A percentile compares a stretch with the other conserved stretches of the same genome.
Conservation (phyloP, 2,888 invertebrate species). For the Flabesymbios commensalis region DNA sequence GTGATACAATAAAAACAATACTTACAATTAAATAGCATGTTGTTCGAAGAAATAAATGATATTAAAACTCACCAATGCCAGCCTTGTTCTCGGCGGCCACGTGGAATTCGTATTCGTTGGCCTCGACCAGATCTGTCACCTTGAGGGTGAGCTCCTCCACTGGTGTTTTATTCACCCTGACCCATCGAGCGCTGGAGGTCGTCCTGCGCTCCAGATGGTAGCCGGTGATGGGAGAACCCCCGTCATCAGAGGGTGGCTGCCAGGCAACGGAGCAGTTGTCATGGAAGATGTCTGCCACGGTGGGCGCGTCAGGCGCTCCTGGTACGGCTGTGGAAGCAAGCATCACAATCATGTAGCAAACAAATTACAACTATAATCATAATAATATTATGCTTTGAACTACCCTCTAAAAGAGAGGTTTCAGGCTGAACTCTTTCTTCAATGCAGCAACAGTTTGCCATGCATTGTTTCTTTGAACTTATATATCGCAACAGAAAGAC, state of each 20-base stretch:
- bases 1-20: too few species aligned
- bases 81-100: conserved; percentile 67
- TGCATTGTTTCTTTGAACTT: too few species aligned
- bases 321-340: conserved; percentile 34
- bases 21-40: background rate
- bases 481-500: too few species aligned
- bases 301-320: conserved; percentile 36
- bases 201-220: conserved; percentile 40
- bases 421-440: too few species aligned
- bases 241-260: conserved; percentile 57
- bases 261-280: conserved; percentile 48
- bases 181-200: conserved; percentile 68
- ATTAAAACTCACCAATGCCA: conserved; percentile 66
- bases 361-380: background rate
- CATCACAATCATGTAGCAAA: background rate
- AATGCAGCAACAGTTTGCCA: too few species aligned
- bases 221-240: conserved; percentile 53
- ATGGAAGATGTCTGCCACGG: conserved; percentile 28
- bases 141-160: conserved; percentile 13
- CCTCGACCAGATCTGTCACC: conserved; percentile 50
- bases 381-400: too few species aligned
- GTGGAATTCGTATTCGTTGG: conserved; percentile 67
- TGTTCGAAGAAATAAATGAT: conserved; percentile 14
- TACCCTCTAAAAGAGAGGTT: too few species aligned
- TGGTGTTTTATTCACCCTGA: conserved; percentile 67